These are phyloP conservation scores for Artibeus jamaicensis DNA, from an alignment of 2,797 vertebrate genomes.

Conservation along the genomic window DNA sequence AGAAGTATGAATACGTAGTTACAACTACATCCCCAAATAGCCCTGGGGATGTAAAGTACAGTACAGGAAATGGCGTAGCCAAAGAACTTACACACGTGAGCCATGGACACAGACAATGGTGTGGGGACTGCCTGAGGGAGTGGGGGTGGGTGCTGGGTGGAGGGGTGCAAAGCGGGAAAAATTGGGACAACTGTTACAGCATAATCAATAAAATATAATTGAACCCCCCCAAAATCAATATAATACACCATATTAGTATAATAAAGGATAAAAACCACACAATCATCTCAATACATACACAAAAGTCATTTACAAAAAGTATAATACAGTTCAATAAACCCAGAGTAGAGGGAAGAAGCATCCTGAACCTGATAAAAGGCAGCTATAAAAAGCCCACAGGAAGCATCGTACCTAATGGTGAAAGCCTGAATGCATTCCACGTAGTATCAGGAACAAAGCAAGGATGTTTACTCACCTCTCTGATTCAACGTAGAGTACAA, in stretches of 20 bases:
- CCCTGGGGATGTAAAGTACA: too few relatives aligned
- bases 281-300: not conserved
- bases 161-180: not conserved
- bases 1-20: too few relatives aligned
- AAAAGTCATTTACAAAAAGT: not conserved
- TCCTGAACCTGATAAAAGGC: not conserved
- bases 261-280: not conserved
- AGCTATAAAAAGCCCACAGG: not conserved
- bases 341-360: constrained; percentile 13
- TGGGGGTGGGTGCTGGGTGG: not conserved
- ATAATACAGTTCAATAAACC: not conserved
- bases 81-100: not conserved
- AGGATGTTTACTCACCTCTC: not conserved
- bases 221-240: not conserved
- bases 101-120: too few relatives aligned
- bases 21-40: too few relatives aligned
- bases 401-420: not conserved
- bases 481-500: not conserved
- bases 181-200: not conserved
- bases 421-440: not conserved
- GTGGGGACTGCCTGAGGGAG: too few relatives aligned
- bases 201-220: not conserved
- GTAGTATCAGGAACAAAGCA: not conserved
- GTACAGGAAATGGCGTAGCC: not conserved
- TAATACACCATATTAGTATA: not conserved